A percentile compares a stretch with the other conserved stretches of the same genome.
Evolutionary conservation across 2,888 invertebrate species (phyloP).

Genomic region (Dugesia japonica): DNA sequence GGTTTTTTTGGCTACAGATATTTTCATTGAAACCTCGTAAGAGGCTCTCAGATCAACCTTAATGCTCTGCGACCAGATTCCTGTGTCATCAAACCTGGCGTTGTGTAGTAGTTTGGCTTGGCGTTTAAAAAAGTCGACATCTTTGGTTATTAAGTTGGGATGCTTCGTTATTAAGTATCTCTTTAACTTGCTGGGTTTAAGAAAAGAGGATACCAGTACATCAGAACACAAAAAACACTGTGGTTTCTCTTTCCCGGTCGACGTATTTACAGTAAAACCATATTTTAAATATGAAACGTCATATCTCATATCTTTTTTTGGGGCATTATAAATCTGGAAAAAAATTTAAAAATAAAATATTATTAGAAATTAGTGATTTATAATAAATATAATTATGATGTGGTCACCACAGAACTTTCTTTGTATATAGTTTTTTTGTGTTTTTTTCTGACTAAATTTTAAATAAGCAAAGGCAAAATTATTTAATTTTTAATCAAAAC

Average conservation of each 20-base stretch:
- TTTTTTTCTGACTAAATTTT: background rate
- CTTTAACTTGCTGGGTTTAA: conserved; percentile 27
- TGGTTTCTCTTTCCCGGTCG: conserved; percentile 10
- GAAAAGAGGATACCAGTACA: conserved; percentile 11
- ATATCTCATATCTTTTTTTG: conserved; percentile 6
- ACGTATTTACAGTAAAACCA: conserved; percentile 17
- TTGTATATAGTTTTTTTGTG: background rate
- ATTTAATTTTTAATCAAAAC: too few relatives aligned
- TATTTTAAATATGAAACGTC: conserved; percentile 22
- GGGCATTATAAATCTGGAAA: background rate
- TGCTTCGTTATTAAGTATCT: background rate
- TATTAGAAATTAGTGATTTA: background rate
- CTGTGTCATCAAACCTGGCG: too few relatives aligned
- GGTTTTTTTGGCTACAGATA: too few relatives aligned
- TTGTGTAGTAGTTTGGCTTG: too few relatives aligned
- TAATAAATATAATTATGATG: background rate
- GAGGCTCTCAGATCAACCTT: too few relatives aligned
- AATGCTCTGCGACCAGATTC: too few relatives aligned
- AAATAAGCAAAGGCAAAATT: too few relatives aligned
- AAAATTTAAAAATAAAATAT: background rate
- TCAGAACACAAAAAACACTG: conserved; percentile 26
- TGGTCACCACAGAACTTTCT: background rate
- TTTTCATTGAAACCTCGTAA: too few relatives aligned
- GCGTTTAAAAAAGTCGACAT: too few relatives aligned
- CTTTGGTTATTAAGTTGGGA: too few relatives aligned